Evolutionary conservation across 2,888 invertebrate species (phyloP), one percentile per base, ranked within the genome.

Genomic region (Orthosia cruda): DNA sequence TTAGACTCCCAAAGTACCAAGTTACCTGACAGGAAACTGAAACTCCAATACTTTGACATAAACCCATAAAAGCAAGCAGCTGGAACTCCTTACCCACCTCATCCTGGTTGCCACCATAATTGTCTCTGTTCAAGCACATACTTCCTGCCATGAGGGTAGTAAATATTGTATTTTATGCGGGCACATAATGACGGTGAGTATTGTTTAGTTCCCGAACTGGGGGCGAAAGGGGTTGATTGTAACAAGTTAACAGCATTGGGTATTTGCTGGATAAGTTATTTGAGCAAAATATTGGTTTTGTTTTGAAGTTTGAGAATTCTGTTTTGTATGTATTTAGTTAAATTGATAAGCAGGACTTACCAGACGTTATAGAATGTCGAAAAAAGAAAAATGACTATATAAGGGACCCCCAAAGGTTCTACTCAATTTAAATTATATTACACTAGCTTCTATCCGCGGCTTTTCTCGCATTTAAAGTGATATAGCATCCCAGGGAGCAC

Each of bases 141-240:
- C 83, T 82, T 84, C 84, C 80, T 82, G 76, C 68, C 76, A 84
- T 80, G 85, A 88, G 89, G 87, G 84, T 87, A 81, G 88, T 88
- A 86, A 88, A 89, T 88, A 89, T 84, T 88, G 79, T 89, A 89
- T 89, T 93, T 92, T 91, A 93, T 93, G 92, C 93, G 93, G 92
- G 93, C 79, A 89, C 75, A 88, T 91, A 93, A 92, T 91, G 84
- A 89, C 79, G 83, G 88, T 49, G 9, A 16, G 47, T 85, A 81
- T 86, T 87, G 83, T 87, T 86, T 81, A 75, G 80, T 70, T 85
- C 47, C 47, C 47, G 55, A 85, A 77, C 68, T 67, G 68, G 71
- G 73, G 81, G 77, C n/a, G n/a, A 16, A 59, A 82, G 47, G 58
- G 71, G 71, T 69, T 71, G 74, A 47, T 65, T 79, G 77, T 67